Conservation (phyloP, 2,113 vertebrate genomes). For the Sterrhoptilus dennistouni region DNA sequence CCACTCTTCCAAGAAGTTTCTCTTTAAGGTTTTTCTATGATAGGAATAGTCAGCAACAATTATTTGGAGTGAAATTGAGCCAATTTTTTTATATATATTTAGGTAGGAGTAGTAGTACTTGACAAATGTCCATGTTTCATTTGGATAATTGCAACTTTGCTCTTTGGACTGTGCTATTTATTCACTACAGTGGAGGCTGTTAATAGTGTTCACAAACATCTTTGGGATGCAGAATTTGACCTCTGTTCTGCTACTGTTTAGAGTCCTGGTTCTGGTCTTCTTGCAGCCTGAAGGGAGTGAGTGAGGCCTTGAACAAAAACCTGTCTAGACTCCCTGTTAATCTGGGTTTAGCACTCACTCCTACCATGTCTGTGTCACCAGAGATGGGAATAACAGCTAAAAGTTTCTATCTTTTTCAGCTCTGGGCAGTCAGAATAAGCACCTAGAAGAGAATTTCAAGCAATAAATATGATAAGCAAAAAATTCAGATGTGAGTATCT, state of each 20-base stretch:
- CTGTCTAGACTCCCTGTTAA: neutral
- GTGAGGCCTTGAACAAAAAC: neutral
- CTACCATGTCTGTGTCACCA: accelerated
- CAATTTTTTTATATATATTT: neutral
- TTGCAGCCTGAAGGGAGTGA: neutral
- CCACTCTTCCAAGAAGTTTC: neutral
- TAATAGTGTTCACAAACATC: too few relatives aligned
- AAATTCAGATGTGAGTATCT: neutral
- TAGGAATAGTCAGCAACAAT: neutral
- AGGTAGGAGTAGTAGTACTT: too few relatives aligned
- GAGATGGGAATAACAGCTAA: neutral
- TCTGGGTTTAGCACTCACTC: neutral
- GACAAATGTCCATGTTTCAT: neutral
- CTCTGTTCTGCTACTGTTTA: neutral
- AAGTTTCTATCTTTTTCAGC: neutral
- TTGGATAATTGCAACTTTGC: neutral
- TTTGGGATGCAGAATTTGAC: neutral
- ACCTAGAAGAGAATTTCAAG: neutral
- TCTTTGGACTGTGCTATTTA: neutral
- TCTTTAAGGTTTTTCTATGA: neutral
- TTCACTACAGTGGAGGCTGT: neutral
- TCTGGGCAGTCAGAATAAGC: neutral
- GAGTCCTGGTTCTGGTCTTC: neutral
- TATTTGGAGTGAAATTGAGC: neutral
- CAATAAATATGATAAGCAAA: neutral